Evolutionary conservation across 2,888 invertebrate species (phyloP), one percentile per base, ranked within the genome.

Genomic region (Arenicola marina): DNA sequence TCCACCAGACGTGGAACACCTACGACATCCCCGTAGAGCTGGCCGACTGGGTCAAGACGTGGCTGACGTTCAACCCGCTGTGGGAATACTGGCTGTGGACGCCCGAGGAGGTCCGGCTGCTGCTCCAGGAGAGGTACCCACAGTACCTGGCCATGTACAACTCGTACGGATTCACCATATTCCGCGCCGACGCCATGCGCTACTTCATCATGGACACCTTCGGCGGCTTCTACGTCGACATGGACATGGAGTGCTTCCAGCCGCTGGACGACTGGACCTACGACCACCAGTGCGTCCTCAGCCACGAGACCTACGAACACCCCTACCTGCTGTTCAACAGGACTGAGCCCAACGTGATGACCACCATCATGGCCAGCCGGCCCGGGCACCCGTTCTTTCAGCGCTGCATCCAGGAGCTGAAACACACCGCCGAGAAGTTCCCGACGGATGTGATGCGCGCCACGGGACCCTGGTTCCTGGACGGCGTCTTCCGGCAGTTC

Each of bases 81-180:
- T 81, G 80, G 78, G 73, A 77, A 57, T 79, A 79, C 61, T 76
- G 74, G 73, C 63, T 81, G 21, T 81, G 81, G 81, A 79, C 79
- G 15, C 78, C 79, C 64, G 70, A 72, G 18, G 76, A 74, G 66
- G 78, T 78, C 3, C 66, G 76, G 44, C 55, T 66, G 33, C 67
- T 81, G 3, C 75, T 81, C 26, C 62, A 66, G 4, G 73, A 75
- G 4, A 69, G 71, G 48, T 76, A 77, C 67, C 61, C 60, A 11
- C 11, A 53, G 4, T 53, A 28, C 15, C 32, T 53, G 31, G 11
- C 29, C 11, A 28, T 24, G 7, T 53, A 18, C 32, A 32, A 53
- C 15, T 4, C 7, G 11, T 53, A 53, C 53, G 24, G 15, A 53
- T 32, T 32, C 4, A 24, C 29, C 32, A 7, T 53, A 15, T 31